Evolutionary conservation across 2,888 invertebrate genomes (phyloP).

Genomic region (Tineola bisselliella): DNA sequence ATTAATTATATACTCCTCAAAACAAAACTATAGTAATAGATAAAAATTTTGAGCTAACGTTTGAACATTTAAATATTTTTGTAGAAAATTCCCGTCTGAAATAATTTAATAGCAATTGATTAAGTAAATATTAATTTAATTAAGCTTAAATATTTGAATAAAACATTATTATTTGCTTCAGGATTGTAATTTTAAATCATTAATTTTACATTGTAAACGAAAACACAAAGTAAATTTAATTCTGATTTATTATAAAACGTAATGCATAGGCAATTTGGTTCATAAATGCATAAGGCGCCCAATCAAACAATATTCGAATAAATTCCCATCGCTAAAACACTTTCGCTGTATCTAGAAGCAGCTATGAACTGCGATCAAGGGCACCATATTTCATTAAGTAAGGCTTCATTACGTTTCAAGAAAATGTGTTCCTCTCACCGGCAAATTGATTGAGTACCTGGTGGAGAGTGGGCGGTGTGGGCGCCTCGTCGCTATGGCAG

Average conservation of each 20-base stretch:
- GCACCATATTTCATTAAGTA: constrained; percentile 26
- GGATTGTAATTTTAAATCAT: too few relatives aligned
- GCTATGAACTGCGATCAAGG: constrained; percentile 12
- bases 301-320: not conserved
- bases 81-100: too few relatives aligned
- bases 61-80: too few relatives aligned
- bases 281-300: not conserved
- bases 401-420: constrained; percentile 26
- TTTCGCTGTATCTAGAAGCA: not conserved
- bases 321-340: not conserved
- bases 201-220: too few relatives aligned
- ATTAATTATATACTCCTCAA: not conserved
- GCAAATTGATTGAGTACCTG: constrained; percentile 61
- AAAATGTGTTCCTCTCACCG: constrained; percentile 34
- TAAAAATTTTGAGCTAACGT: too few relatives aligned
- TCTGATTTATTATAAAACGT: too few relatives aligned
- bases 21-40: too few relatives aligned
- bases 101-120: too few relatives aligned
- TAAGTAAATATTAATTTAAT: too few relatives aligned
- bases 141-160: too few relatives aligned
- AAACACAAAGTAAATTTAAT: too few relatives aligned
- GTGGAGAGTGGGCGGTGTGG: constrained; percentile 45
- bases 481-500: constrained; percentile 47
- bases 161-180: too few relatives aligned
- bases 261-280: not conserved